Conservation (phyloP, 2,797 vertebrate genomes). For the Morus bassanus region DNA sequence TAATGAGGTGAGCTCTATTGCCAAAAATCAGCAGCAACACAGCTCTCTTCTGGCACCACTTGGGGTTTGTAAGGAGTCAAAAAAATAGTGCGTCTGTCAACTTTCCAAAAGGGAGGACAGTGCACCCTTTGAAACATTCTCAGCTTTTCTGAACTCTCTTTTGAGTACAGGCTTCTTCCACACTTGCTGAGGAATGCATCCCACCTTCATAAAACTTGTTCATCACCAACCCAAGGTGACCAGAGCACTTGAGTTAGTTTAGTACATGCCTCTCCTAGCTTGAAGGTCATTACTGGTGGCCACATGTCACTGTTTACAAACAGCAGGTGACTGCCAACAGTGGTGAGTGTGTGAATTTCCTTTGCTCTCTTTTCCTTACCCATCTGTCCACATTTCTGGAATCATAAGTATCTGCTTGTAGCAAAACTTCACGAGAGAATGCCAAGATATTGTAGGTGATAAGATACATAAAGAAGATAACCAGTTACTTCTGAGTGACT, state of each 20-base stretch:
- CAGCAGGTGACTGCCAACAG: slow-evolving; percentile 73
- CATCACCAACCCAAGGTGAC: not conserved
- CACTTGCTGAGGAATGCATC: not conserved
- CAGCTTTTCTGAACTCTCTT: slow-evolving; percentile 15
- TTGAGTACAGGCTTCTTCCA: not conserved
- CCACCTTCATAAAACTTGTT: not conserved
- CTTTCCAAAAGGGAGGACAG: slow-evolving; percentile 35
- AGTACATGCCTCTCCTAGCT: slow-evolving; percentile 28
- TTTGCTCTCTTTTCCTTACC: slow-evolving; percentile 53
- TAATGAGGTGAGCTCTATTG: slow-evolving; percentile 80
- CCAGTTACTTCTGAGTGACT: not conserved
- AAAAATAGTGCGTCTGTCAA: slow-evolving; percentile 48
- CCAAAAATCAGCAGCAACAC: slow-evolving; percentile 68
- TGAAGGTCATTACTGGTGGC: slow-evolving; percentile 75
- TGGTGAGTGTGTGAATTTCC: slow-evolving; percentile 58
- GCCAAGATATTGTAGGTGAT: not conserved
- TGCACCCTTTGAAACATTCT: slow-evolving; percentile 3
- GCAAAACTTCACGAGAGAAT: not conserved
- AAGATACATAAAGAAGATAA: not conserved
- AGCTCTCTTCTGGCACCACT: slow-evolving; percentile 56
- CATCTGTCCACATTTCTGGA: slow-evolving; percentile 66
- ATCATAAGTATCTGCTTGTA: not conserved
- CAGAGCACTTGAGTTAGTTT: not conserved
- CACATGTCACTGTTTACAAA: slow-evolving; percentile 78
- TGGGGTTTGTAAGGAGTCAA: slow-evolving; percentile 52